Base-by-base conservation (phyloP, 2,888 invertebrate species). In the Drosophila merina region DNA sequence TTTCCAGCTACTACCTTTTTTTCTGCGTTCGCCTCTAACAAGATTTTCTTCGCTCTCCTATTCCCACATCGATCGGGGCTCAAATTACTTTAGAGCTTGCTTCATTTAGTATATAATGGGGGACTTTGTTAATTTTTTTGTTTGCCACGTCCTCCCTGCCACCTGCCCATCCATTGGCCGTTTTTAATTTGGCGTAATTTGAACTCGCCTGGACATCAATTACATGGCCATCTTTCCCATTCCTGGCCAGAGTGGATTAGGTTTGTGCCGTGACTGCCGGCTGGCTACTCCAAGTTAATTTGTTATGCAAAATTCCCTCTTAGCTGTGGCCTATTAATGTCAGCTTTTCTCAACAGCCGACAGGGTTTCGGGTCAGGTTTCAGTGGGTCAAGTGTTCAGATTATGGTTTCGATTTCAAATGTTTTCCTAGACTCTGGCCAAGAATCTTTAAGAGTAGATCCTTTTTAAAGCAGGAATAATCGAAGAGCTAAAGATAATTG, bases 31-130 rank as follows among this genome's bases (percentile, higher is more conserved):
- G 10, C 20, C 44, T 64, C 44, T 64, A 71, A 52, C 64, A 50
- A 72, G 64, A 42, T 72, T 64, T 72, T 44, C 20, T 44, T 25
- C 5, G 25, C 28, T 10, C 20, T 10, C 14, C 33, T 48, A 10
- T 31, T 42, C 9, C 12, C 48, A 36, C 52, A 33, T 45, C 54
- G 25, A 66, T 52, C n/a, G 51, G 31, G 26, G 2, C 40, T 72
- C 25, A 86, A 88, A 88, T 88, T 84, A 74, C 86, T 84, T 80
- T 77, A 80, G 77, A 72, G 81, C 76, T 69, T 66, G 73, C 83
- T 86, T 77, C 86, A 74, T 74, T 84, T 83, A 81, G 76, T 76
- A 72, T 70, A 74, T 71, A 79, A 79, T 59, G 69, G 80, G 45
- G 45, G 49, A 64, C 68, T 77, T 79, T 71, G 44, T 63, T 48